Evolutionary conservation across 2,888 invertebrate genomes (phyloP).

Genomic region (Malthinus seriepunctatus): DNA sequence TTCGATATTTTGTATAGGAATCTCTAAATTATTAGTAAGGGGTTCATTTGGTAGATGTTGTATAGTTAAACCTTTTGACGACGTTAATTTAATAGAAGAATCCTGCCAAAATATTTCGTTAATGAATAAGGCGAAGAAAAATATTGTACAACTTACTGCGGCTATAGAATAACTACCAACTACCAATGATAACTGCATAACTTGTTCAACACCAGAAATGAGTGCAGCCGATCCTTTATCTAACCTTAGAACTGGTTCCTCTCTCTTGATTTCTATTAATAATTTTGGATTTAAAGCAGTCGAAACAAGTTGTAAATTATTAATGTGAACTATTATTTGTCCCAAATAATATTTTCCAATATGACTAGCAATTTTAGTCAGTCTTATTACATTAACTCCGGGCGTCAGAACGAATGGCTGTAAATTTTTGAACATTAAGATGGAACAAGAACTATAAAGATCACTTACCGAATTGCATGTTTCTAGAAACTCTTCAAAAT

Average conservation of each 20-base stretch:
- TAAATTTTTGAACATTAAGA: slow-evolving; percentile 27
- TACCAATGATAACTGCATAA: slow-evolving; percentile 72
- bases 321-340: slow-evolving; percentile 68
- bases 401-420: slow-evolving; percentile 57
- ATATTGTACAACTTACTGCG: slow-evolving; percentile 57
- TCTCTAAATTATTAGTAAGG: slow-evolving; percentile 58
- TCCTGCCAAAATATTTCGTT: slow-evolving; percentile 53
- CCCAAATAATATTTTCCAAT: slow-evolving; percentile 74
- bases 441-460: too few species aligned
- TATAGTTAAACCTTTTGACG: slow-evolving; percentile 70
- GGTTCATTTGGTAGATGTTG: slow-evolving; percentile 52
- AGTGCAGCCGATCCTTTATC: slow-evolving; percentile 68
- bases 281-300: slow-evolving; percentile 61
- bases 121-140: slow-evolving; percentile 1
- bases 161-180: slow-evolving; percentile 79
- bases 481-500: slow-evolving; percentile 44
- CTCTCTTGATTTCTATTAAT: slow-evolving; percentile 55
- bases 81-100: slow-evolving; percentile 64
- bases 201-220: slow-evolving; percentile 80
- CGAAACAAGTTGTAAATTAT: slow-evolving; percentile 75
- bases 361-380: slow-evolving; percentile 64
- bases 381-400: slow-evolving; percentile 65
- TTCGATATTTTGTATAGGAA: slow-evolving; percentile 45
- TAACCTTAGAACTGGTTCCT: slow-evolving; percentile 53
- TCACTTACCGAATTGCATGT: slow-evolving; percentile 43